Evolutionary conservation across 2,888 invertebrate genomes (phyloP), one percentile per base, ranked within the genome.

Genomic region (Steinernema scapterisci): DNA sequence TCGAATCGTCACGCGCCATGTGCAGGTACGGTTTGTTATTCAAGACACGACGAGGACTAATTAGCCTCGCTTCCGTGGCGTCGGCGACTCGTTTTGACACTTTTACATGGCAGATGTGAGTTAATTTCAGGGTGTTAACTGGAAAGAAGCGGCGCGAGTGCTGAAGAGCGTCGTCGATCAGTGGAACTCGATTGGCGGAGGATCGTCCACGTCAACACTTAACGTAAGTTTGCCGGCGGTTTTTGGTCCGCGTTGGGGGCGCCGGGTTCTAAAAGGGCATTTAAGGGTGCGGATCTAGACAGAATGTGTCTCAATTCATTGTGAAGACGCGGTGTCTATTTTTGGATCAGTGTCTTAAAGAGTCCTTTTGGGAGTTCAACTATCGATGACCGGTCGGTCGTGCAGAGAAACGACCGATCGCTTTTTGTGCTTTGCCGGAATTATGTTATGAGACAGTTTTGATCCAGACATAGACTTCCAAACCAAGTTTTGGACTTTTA

Each of bases 101-200:
- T 48, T 48, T 19, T 48, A 38, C 19, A 25, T 38, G 46, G 19
- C 44, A 45, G 46, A 43, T 70, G 63, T 27, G 46, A n/a, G 45
- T 73, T 63, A 70, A 31, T 71, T 82, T 31, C 90, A 93, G 91
- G 93, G 95, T 2, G 91, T 92, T 13, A 93, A 96, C 88, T 97
- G 96, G 93, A 95, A 94, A 87, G 97, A 99, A 88, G 94, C 97
- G 0, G 91, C 97, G 86, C 95, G 95, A 90, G 97, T 99, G 78
- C 89, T 99, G 72, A 97, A 97, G 89, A 90, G 96, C 75, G 95
- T 97, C 44, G 97, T 99, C 7, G 85, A 84, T 56, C 82, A 86
- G 54, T 86, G 85, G 85, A 80, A 82, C 63, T 27, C 54, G 21
- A 81, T 81, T 38, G 38, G 63, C 16, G 63, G 63, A 25, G 63